These are phyloP conservation scores for Rotaria sp. DNA, from an alignment of 2,888 invertebrate genomes.

Conservation along the genomic window DNA sequence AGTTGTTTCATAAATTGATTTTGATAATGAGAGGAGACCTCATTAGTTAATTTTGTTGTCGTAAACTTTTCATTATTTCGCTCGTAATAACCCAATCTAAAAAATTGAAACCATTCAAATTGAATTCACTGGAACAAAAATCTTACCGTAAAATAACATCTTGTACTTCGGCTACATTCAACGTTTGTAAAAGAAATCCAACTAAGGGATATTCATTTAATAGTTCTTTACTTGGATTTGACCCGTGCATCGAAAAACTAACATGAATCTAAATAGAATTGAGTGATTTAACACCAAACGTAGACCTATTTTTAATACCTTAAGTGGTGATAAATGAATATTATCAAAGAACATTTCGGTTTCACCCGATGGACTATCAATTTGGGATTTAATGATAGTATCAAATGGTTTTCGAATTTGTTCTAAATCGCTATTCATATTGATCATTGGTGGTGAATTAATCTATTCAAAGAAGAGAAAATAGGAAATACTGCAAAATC, in stretches of 20 bases:
- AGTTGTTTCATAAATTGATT: conserved; percentile 82
- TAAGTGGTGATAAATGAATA: conserved; percentile 80
- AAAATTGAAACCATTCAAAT: not conserved
- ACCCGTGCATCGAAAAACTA: conserved; percentile 83
- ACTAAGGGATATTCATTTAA: conserved; percentile 25
- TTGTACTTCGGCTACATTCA: conserved; percentile 70
- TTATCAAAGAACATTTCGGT: conserved; percentile 88
- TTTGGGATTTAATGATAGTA: not conserved
- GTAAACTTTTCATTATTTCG: conserved; percentile 11
- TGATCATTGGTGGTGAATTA: not conserved
- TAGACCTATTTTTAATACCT: conserved; percentile 56
- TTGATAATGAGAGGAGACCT: conserved; percentile 41
- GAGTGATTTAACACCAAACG: too few relatives aligned
- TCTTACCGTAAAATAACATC: conserved; percentile 86
- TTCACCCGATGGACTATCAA: not conserved
- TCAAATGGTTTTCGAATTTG: not conserved
- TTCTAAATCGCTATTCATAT: conserved; percentile 18
- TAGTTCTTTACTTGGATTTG: conserved; percentile 36
- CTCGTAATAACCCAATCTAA: conserved; percentile 37
- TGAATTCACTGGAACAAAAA: not conserved
- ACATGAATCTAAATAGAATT: conserved; percentile 72
- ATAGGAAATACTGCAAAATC: too few relatives aligned
- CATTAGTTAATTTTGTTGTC: not conserved
- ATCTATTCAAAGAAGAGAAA: not conserved
- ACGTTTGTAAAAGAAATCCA: conserved; percentile 20